Base-by-base conservation (phyloP, 2,797 vertebrate genomes). In the Esox lucius region DNA sequence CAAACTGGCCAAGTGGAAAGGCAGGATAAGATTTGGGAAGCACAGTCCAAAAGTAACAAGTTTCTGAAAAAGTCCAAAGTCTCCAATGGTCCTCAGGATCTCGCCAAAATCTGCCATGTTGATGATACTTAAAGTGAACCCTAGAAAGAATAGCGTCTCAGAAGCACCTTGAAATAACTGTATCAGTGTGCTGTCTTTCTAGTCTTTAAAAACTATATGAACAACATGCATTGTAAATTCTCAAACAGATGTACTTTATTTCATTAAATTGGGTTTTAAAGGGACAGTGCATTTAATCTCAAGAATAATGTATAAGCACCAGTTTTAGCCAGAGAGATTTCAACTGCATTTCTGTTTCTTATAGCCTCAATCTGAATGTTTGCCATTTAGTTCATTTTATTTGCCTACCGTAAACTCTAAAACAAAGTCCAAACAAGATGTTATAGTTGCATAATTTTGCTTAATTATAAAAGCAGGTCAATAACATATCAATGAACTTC, bases 11-110 rank as follows among this genome's bases (percentile, higher is more conserved):
- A 95, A 88, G 56, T 89, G 89, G 80, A 94, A 94, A 16, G 91
- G 56, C 11, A 83, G 16, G 0, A 91, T 75, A n/a, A 94, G 0
- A 79, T 83, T 91, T 0, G 93, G 91, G 19, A 94, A 11, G 46
- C 87, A 70, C 0, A 95, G 78, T 17, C 92, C 77, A 17, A 95
- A 53, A 35, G 95, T 79, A 24, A 93, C 68, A 65, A 79, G 28
- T 67, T 91, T 86, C 84, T 97, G 96, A 71, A 96, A 96, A 0
- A 71, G 75, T 61, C 94, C 94, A 68, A 95, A 96, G 42, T 94
- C 94, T 0, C 94, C 95, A 0, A 91, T 73, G 2, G 53, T 85
- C 31, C 74, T 86, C 31, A 96, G 84, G 74, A 95, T 88, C 67
- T 92, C 92, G 17, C 92, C 93, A 0, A 94, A 79, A 0, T 89